phyloP scores from a whole-genome alignment of 2,113 vertebrate genomes.

The Dryoscopus gambensis region DNA sequence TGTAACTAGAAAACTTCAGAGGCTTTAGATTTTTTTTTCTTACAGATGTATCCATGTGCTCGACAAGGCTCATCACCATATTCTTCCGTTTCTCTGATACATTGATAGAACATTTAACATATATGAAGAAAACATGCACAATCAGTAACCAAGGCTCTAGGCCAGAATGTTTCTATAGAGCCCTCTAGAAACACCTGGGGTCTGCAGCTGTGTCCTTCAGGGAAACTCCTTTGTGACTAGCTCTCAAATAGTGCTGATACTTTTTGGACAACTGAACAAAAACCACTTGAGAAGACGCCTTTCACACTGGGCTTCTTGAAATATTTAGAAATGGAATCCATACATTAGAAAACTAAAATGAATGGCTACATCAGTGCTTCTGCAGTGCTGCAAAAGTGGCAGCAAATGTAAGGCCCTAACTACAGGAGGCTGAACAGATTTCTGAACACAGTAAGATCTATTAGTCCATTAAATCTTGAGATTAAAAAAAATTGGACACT shows the following conservation, averaged over 20 bases:
- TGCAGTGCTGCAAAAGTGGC: background rate
- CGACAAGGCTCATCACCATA: rapidly evolving
- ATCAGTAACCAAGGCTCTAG: background rate
- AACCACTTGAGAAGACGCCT: background rate
- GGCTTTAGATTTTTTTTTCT: background rate
- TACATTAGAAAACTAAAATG: background rate
- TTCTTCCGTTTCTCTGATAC: background rate
- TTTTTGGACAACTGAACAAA: background rate
- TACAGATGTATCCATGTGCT: background rate
- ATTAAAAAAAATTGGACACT: background rate
- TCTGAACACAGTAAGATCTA: rapidly evolving
- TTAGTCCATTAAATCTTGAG: background rate
- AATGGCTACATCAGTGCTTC: background rate
- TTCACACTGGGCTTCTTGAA: background rate
- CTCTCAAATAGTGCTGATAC: background rate
- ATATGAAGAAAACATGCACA: background rate
- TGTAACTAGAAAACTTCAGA: background rate
- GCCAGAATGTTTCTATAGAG: background rate
- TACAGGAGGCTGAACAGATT: background rate
- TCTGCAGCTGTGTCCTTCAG: background rate
- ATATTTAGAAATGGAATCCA: background rate
- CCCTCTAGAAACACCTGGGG: background rate
- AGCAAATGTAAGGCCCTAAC: background rate
- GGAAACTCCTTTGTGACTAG: background rate
- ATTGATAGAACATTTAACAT: background rate